Percentiles rank a stretch among this genome's conserved stretches.
Evolutionary conservation across 2,888 invertebrate species (phyloP).

Genomic region (Andrena praecox): DNA sequence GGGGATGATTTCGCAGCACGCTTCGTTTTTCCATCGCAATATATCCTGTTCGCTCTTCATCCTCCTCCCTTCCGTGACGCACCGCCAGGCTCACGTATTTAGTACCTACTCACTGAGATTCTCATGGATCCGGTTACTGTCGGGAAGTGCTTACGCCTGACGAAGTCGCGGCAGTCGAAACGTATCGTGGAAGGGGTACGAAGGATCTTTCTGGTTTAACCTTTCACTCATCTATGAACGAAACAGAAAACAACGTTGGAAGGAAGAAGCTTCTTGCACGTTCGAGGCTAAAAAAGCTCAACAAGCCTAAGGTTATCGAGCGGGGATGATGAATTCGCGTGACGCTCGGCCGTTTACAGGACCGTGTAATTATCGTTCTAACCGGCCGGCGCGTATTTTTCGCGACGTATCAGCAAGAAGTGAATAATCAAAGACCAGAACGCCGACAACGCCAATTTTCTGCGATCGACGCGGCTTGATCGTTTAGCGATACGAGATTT

Average conservation of each 20-base stretch:
- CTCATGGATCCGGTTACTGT: too few relatives aligned
- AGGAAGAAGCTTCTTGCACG: background rate
- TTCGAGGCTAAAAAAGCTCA: conserved; percentile 4
- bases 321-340: conserved; percentile 60
- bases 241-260: background rate
- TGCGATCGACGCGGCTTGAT: conserved; percentile 26
- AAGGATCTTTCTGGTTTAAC: too few relatives aligned
- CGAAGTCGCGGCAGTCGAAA: too few relatives aligned
- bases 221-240: too few relatives aligned
- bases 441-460: conserved; percentile 41
- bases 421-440: conserved; percentile 63
- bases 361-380: conserved; percentile 71
- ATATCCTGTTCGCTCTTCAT: conserved; percentile 20
- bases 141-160: too few relatives aligned
- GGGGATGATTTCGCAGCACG: conserved; percentile 34
- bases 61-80: conserved; percentile 1
- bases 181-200: too few relatives aligned
- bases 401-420: conserved; percentile 52
- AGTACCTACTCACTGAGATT: too few relatives aligned
- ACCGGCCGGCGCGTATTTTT: conserved; percentile 60
- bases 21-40: conserved; percentile 7
- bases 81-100: conserved; percentile 5
- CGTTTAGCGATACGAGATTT: conserved; percentile 39
- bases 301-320: conserved; percentile 41
- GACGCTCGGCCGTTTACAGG: conserved; percentile 61